These are phyloP conservation scores for Liposcelis brunnea DNA, from an alignment of 2,888 invertebrate species.

Conservation along the genomic window DNA sequence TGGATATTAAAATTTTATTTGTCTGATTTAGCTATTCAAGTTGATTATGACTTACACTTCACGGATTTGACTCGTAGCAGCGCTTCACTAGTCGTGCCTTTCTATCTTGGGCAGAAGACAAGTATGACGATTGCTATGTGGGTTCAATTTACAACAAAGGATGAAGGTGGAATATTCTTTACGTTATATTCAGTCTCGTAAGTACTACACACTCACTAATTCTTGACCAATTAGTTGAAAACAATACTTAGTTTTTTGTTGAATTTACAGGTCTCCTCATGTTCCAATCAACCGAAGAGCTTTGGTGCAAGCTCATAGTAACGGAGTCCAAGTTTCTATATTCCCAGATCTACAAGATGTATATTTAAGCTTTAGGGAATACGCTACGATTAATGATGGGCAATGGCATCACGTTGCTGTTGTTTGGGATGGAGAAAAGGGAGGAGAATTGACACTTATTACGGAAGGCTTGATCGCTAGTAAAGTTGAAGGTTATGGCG, in stretches of 20 bases:
- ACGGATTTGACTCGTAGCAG: conserved; percentile 79
- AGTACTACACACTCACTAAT: conserved; percentile 18
- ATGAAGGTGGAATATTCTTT: conserved; percentile 86
- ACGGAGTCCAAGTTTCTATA: conserved; percentile 79
- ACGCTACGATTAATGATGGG: conserved; percentile 85
- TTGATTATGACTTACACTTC: conserved; percentile 95
- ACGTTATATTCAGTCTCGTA: conserved; percentile 80
- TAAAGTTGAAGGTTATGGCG: conserved; percentile 74
- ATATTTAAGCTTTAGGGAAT: conserved; percentile 77
- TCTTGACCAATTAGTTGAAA: background rate
- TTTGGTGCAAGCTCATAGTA: conserved; percentile 81
- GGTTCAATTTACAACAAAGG: conserved; percentile 86
- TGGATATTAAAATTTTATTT: background rate
- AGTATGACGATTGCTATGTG: conserved; percentile 85
- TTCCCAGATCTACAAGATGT: conserved; percentile 79
- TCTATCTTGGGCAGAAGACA: conserved; percentile 51
- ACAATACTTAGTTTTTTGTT: no score
- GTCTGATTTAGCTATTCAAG: conserved; percentile 66
- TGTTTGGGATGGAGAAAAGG: conserved; percentile 80
- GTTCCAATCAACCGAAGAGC: conserved; percentile 58
- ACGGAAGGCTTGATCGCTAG: conserved; percentile 94
- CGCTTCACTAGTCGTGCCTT: conserved; percentile 84
- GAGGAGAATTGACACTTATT: conserved; percentile 72
- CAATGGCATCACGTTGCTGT: conserved; percentile 93
- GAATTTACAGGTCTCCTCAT: conserved; percentile 58